Conservation (phyloP, 2,888 invertebrate species). For the Alentia gelatinosa region DNA sequence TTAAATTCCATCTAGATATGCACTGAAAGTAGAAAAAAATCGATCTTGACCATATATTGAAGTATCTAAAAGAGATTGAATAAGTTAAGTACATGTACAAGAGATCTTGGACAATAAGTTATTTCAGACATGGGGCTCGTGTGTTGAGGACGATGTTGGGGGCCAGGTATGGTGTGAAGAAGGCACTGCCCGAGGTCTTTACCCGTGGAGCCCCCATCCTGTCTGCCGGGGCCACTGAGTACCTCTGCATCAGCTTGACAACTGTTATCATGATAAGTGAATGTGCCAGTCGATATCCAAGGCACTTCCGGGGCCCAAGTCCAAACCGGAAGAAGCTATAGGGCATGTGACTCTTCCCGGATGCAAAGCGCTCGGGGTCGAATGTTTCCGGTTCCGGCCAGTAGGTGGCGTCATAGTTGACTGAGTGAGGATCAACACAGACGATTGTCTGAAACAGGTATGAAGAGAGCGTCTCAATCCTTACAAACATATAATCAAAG, state of each 20-base stretch:
- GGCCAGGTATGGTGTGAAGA: constrained; percentile 38
- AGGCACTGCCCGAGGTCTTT: constrained; percentile 1
- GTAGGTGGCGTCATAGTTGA: constrained; percentile 42
- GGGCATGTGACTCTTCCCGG: background rate
- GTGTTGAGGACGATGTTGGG: background rate
- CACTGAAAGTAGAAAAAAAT: too few species aligned
- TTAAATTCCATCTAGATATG: too few species aligned
- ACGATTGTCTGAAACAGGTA: constrained; percentile 41
- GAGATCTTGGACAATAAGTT: too few species aligned
- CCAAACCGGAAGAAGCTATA: constrained; percentile 45
- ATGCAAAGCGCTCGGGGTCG: constrained; percentile 23
- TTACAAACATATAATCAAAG: background rate
- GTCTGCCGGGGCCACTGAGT: background rate
- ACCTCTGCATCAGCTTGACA: background rate
- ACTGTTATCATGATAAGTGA: background rate
- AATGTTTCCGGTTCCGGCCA: constrained; percentile 56
- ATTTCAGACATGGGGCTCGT: background rate
- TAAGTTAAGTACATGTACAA: too few species aligned
- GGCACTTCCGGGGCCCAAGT: constrained; percentile 42
- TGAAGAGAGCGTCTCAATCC: background rate
- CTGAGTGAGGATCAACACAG: constrained; percentile 30
- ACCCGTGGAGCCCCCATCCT: background rate
- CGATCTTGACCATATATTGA: too few species aligned
- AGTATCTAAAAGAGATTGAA: too few species aligned
- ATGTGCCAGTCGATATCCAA: constrained; percentile 8